Conservation (phyloP, 2,797 vertebrate species). For the Cossypha caffra region DNA sequence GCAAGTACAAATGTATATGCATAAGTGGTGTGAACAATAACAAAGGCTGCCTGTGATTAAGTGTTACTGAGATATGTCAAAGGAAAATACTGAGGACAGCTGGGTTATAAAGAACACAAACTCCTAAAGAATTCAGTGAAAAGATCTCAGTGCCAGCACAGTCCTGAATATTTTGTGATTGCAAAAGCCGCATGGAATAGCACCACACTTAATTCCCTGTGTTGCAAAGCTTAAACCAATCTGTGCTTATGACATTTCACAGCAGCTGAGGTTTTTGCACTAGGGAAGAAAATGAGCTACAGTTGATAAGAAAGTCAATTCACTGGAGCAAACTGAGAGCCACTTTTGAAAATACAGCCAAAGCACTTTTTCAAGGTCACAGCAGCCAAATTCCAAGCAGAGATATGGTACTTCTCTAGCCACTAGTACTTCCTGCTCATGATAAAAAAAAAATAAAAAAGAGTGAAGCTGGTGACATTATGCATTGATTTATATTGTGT, state of each 20-base stretch:
- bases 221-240: neutral
- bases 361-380: neutral
- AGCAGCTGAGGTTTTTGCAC: neutral
- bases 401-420: neutral
- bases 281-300: neutral
- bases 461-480: neutral
- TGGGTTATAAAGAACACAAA: neutral
- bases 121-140: neutral
- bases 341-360: neutral
- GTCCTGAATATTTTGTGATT: neutral
- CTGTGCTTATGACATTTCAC: neutral
- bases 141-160: neutral
- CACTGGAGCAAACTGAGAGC: neutral
- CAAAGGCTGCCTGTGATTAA: neutral
- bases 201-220: neutral
- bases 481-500: neutral
- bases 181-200: neutral
- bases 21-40: neutral
- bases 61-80: neutral
- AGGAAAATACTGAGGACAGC: neutral
- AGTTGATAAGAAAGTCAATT: neutral
- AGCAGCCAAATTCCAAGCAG: neutral
- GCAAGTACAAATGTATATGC: neutral
- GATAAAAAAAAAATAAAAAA: neutral
- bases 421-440: neutral